Conservation (phyloP, 2,797 vertebrate species). For the Sphaeramia orbicularis region DNA sequence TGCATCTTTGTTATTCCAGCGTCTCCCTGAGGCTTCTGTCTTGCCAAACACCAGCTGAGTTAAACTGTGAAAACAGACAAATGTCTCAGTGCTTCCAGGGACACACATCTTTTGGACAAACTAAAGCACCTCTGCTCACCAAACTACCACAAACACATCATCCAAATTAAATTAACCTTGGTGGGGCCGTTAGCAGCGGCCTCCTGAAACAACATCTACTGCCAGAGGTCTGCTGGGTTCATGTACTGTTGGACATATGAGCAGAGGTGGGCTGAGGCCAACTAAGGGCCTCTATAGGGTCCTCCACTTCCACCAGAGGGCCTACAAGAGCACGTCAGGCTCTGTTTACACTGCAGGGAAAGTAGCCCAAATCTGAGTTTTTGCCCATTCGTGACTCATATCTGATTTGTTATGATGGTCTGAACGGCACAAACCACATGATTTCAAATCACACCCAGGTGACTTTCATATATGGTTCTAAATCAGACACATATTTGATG, state of each 20-base stretch:
- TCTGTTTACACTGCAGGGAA: no score
- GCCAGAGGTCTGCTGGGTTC: neutral
- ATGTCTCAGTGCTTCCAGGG: constrained; percentile 3
- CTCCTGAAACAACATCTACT: neutral
- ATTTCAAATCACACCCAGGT: no score
- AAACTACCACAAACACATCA: constrained; percentile 11
- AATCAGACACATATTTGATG: no score
- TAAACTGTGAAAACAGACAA: constrained; percentile 22
- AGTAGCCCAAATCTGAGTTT: no score
- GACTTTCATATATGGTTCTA: no score
- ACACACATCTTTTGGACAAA: constrained; percentile 5
- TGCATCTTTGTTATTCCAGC: no score
- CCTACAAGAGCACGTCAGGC: no score
- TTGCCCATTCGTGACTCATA: no score
- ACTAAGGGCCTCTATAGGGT: no score
- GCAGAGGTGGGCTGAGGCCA: neutral
- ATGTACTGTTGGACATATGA: constrained; percentile 8
- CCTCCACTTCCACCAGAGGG: no score
- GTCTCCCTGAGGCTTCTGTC: neutral
- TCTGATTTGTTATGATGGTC: no score
- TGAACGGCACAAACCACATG: no score
- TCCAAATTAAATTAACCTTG: constrained; percentile 16
- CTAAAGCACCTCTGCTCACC: neutral
- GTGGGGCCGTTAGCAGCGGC: neutral
- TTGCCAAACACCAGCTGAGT: constrained; percentile 22